phyloP scores from a whole-genome alignment of 2,113 vertebrate species.

The Coryphaenoides rupestris region DNA sequence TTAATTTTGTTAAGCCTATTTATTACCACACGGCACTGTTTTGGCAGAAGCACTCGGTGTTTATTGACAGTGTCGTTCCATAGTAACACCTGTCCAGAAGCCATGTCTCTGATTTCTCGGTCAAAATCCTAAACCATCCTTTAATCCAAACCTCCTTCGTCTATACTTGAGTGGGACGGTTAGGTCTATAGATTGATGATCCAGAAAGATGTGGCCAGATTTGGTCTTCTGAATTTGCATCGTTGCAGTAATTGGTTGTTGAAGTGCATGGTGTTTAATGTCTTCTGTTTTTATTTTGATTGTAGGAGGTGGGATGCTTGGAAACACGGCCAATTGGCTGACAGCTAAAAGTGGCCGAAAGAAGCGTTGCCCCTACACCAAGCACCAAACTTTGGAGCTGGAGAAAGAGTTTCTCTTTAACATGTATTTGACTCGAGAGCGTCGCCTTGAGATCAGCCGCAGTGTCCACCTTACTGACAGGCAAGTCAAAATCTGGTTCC shows the following conservation, averaged over 20 bases:
- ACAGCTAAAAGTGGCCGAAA: constrained; percentile 97
- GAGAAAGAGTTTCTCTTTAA: constrained; percentile 99
- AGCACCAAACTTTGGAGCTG: constrained; percentile 98
- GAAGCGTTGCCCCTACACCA: constrained; percentile 98
- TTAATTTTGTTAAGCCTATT: too few species aligned
- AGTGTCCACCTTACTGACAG: constrained; percentile 98
- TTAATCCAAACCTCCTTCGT: too few species aligned
- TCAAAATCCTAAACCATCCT: too few species aligned
- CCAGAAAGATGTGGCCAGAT: too few species aligned
- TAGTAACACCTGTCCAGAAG: constrained; percentile 31
- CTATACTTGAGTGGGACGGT: too few species aligned
- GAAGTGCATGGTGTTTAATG: constrained; percentile 25
- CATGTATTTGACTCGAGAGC: constrained; percentile 99
- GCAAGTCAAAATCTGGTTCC: constrained; percentile 99
- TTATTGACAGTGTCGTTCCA: not conserved
- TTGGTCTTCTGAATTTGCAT: too few species aligned
- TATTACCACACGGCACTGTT: too few species aligned
- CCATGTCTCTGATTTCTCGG: too few species aligned
- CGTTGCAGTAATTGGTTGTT: too few species aligned
- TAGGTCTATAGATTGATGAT: too few species aligned
- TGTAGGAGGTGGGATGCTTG: constrained; percentile 85
- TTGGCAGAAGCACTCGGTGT: too few species aligned
- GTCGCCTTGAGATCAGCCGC: constrained; percentile 98
- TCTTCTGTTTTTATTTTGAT: constrained; percentile 54
- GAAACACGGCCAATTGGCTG: constrained; percentile 92